Conservation (phyloP, 2,113 vertebrate species). For the Phaethon lepturus region DNA sequence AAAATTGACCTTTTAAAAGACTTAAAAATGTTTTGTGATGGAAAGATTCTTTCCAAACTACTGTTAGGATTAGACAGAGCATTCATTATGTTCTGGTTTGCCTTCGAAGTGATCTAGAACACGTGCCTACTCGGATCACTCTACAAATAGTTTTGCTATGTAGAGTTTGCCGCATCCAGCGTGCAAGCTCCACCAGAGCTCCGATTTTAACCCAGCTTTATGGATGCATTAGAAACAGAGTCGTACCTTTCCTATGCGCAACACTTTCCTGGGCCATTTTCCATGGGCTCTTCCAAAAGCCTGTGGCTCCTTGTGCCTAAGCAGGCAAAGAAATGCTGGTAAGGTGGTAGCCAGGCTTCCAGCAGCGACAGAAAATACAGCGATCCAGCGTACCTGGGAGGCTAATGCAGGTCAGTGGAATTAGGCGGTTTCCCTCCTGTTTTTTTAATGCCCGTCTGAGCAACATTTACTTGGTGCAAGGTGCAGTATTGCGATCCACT, state of each 20-base stretch:
- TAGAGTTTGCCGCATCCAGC: neutral
- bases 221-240: neutral
- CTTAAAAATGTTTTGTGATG: neutral
- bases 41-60: neutral
- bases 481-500: neutral
- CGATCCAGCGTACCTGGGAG: neutral
- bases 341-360: neutral
- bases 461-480: neutral
- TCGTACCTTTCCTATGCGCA: neutral
- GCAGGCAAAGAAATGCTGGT: neutral
- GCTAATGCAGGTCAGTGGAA: neutral
- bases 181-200: no score
- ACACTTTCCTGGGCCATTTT: neutral
- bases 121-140: no score
- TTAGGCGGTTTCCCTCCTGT: neutral
- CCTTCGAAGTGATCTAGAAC: neutral
- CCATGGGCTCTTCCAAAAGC: neutral
- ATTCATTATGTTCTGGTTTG: neutral
- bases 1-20: neutral
- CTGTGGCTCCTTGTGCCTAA: neutral
- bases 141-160: no score
- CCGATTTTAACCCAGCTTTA: accelerated
- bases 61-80: neutral
- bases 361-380: neutral
- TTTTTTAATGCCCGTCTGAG: neutral